These are phyloP conservation scores for Botrylloides violaceus DNA, from an alignment of 23 tunicate genomes.

Conservation along the genomic window DNA sequence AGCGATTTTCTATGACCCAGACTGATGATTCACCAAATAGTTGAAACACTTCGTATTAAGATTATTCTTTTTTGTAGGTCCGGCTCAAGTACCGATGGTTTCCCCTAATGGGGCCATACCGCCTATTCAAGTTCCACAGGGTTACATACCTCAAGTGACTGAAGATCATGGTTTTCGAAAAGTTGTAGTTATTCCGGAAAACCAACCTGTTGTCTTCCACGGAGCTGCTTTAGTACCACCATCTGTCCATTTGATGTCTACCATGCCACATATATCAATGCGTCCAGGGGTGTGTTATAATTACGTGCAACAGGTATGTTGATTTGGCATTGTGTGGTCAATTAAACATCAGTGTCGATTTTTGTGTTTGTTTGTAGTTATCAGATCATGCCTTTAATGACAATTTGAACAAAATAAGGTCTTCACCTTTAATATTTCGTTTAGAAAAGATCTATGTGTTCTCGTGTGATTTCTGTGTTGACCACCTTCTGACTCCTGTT, in stretches of 20 bases:
- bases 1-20: too few relatives aligned
- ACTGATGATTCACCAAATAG: too few relatives aligned
- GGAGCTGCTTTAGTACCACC: slow-evolving; percentile 2
- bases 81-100: slow-evolving; percentile 78
- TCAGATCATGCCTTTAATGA: too few relatives aligned
- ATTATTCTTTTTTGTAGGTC: slow-evolving; percentile 29
- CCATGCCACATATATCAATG: slow-evolving; percentile 6
- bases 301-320: slow-evolving; percentile 22
- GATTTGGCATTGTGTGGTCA: too few relatives aligned
- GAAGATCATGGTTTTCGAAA: slow-evolving; percentile 54
- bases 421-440: too few relatives aligned
- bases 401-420: too few relatives aligned
- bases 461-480: too few relatives aligned
- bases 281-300: not conserved
- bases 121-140: slow-evolving; percentile 65
- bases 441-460: too few relatives aligned
- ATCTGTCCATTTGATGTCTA: slow-evolving; percentile 1
- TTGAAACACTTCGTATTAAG: too few relatives aligned
- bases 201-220: not conserved
- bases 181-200: slow-evolving; percentile 39
- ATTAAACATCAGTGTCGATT: too few relatives aligned
- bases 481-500: too few relatives aligned
- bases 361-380: too few relatives aligned
- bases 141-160: slow-evolving; percentile 64
- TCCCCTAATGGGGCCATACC: slow-evolving; percentile 65